Conservation (phyloP, 2,113 vertebrate species). For the Dromiciops gliroides region DNA sequence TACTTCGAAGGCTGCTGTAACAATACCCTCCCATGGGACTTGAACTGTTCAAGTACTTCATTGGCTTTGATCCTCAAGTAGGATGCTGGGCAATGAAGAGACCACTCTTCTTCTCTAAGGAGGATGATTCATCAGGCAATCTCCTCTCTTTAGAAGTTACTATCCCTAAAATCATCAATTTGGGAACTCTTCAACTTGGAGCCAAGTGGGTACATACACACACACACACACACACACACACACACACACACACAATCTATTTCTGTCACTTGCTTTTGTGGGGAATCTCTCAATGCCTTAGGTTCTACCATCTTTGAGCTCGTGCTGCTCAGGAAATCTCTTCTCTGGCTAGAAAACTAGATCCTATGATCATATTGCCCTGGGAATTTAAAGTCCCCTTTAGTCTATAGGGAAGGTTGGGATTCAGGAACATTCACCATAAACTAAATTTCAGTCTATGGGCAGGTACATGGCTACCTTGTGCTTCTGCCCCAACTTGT, state of each 20-base stretch:
- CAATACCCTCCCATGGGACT: background rate
- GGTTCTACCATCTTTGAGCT: too few relatives aligned
- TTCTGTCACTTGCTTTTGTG: background rate
- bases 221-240: too few relatives aligned
- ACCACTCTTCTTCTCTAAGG: background rate
- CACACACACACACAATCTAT: background rate
- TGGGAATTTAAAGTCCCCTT: background rate
- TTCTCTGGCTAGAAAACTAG: background rate
- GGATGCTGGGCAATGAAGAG: background rate
- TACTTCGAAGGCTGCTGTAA: background rate
- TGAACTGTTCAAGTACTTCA: background rate
- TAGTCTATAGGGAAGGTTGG: background rate
- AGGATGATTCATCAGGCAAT: background rate
- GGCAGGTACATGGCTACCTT: background rate
- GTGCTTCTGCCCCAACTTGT: background rate
- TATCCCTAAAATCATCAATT: background rate
- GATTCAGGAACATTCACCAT: background rate
- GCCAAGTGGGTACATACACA: background rate
- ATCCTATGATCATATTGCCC: background rate
- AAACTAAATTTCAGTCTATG: background rate
- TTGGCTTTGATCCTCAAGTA: background rate
- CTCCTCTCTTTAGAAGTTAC: background rate
- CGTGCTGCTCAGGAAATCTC: too few relatives aligned
- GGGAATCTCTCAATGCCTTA: background rate
- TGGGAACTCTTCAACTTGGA: background rate